Evolutionary conservation across 1,140 invertebrate species (phyloP).

Genomic region (Marisa cornuarietis): DNA sequence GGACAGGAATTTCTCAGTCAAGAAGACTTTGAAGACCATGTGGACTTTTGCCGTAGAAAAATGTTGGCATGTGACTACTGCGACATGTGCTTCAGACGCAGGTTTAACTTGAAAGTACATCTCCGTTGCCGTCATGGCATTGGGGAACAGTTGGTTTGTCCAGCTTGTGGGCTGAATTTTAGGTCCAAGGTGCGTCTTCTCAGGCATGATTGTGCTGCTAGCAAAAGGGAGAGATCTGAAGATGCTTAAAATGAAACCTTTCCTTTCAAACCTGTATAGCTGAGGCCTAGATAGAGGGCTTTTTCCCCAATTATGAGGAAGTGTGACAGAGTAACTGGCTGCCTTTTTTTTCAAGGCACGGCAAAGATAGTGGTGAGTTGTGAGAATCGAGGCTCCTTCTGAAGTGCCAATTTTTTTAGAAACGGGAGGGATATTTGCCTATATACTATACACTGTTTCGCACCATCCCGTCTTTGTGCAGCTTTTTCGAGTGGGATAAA

Average conservation of each 20-base stretch:
- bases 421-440: too few species aligned
- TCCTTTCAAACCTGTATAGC: not conserved
- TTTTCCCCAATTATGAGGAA: too few species aligned
- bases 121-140: slow-evolving; percentile 25
- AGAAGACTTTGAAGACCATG: not conserved
- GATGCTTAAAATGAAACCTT: not conserved
- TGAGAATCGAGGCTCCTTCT: too few species aligned
- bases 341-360: too few species aligned
- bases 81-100: slow-evolving; percentile 24
- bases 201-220: slow-evolving; percentile 11
- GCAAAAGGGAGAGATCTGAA: not conserved
- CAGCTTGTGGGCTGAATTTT: slow-evolving; percentile 4
- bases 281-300: too few species aligned
- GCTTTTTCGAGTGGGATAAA: too few species aligned
- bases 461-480: too few species aligned
- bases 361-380: too few species aligned
- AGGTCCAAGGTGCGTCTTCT: slow-evolving; percentile 19
- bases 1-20: not conserved
- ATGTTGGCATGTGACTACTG: slow-evolving; percentile 23
- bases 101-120: slow-evolving; percentile 30
- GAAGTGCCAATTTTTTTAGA: too few species aligned
- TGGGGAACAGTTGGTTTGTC: slow-evolving; percentile 23
- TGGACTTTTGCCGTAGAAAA: not conserved
- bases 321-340: too few species aligned
- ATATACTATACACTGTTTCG: too few species aligned